Conservation (phyloP, 2,113 vertebrate genomes). For the Rostratula benghalensis region DNA sequence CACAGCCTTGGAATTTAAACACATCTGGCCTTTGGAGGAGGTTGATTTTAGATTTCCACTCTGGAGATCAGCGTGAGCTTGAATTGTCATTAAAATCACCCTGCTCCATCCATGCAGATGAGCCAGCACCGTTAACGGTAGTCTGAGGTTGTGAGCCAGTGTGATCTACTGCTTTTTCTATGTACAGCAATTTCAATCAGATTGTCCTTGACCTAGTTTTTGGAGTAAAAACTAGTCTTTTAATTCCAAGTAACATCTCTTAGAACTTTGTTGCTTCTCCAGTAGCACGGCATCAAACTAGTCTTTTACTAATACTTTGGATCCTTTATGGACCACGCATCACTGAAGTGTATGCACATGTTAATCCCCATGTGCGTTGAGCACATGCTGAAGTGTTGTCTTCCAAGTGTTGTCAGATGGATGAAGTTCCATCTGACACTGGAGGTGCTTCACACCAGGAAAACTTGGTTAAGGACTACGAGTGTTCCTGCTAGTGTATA, state of each 20-base stretch:
- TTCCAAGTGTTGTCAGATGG: not conserved
- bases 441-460: not conserved
- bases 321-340: not conserved
- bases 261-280: not conserved
- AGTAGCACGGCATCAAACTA: fast-evolving
- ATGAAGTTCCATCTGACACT: not conserved
- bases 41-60: not conserved
- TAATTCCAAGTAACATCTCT: not conserved
- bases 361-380: not conserved
- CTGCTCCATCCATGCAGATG: not conserved
- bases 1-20: not conserved
- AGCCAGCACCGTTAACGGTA: not conserved
- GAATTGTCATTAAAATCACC: not conserved
- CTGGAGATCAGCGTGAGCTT: not conserved
- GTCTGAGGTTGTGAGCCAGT: not conserved
- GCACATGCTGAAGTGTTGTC: fast-evolving
- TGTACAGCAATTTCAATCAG: not conserved
- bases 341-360: not conserved
- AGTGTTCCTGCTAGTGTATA: not conserved
- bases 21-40: not conserved
- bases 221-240: not conserved
- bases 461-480: not conserved
- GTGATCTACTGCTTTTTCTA: not conserved
- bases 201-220: not conserved
- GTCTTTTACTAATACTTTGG: not conserved